A percentile compares a stretch with the other conserved stretches of the same genome.
These are phyloP conservation scores for Hydroisotoma schaefferi DNA, from an alignment of 2,888 invertebrate genomes.

Conservation along the genomic window DNA sequence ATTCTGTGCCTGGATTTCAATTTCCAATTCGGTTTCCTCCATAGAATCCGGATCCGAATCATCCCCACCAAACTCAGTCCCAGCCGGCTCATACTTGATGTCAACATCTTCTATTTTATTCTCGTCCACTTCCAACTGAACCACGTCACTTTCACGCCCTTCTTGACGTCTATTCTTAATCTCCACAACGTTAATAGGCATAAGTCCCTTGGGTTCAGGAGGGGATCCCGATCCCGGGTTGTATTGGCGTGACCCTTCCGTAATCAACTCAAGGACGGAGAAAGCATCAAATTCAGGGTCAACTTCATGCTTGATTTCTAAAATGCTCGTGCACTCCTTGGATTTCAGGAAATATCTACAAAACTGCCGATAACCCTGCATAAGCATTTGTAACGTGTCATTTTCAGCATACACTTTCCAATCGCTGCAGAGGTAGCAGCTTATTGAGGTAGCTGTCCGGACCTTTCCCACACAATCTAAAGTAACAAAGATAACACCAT, in stretches of 20 bases:
- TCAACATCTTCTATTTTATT: not conserved
- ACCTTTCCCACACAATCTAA: slow-evolving; percentile 30
- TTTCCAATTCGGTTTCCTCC: not conserved
- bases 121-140: not conserved
- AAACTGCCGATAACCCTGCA: slow-evolving; percentile 26
- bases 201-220: not conserved
- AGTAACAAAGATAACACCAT: not conserved
- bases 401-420: slow-evolving; percentile 25
- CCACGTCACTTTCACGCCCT: not conserved
- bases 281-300: slow-evolving; percentile 24
- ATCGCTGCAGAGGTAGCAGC: slow-evolving; percentile 24
- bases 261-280: slow-evolving; percentile 20
- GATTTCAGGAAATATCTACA: slow-evolving; percentile 24
- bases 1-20: not conserved
- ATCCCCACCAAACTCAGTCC: no score
- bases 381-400: slow-evolving; percentile 16
- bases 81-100: not conserved
- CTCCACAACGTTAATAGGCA: not conserved
- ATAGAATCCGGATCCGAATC: no score
- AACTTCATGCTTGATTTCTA: slow-evolving; percentile 25
- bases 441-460: slow-evolving; percentile 1
- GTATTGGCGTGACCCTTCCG: slow-evolving; percentile 18
- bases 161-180: not conserved
- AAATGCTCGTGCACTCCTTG: slow-evolving; percentile 11
- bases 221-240: not conserved